Base-by-base conservation (phyloP, 2,888 invertebrate species). In the Pterobdella sp. region DNA sequence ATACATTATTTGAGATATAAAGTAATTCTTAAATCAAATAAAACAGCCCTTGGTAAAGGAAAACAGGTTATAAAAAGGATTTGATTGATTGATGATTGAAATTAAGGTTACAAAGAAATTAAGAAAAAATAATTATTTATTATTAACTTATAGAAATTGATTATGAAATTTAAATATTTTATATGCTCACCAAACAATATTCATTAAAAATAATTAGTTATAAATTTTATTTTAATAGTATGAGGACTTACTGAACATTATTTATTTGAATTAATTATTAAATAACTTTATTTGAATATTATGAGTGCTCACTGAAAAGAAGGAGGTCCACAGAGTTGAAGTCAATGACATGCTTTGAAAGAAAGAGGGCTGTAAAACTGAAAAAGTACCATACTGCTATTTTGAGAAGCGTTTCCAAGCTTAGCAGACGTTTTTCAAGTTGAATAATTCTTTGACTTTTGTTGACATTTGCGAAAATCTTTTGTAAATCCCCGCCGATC, bases 341-440 rank as follows among this genome's bases (percentile, higher is more conserved):
- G 0, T 89, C 87, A 75, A 91, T 84, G 80, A 90, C 90, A 81
- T 90, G 90, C 81, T 90, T 91, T 84, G 90, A 90, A 75, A 90
- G 85, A 82, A 91, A 90, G 72, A 91, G 84, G 0, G 90, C 90
- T 81, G 89, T 89, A 10, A 89, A 89, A 81, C 90, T 90, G 82
- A 91, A 90, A 80, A 90, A 86, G 80, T 90, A 90, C 90, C 90
- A 90, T 75, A 90, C 81, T 69, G 88, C 73, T 1, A 83, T 79
- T 71, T 81, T 81, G 1, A 78, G 68, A 60, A 82, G 78, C 0
- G 82, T 81, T 60, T 81, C 72, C 0, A 78, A 72, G 72, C 80
- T 80, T 37, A 78, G 75, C 68, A 82, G 72, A 10, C 82, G 81
- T 22, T 34, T n/a, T n/a, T n/a, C n/a, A n/a, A n/a, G n/a, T n/a